A percentile compares a stretch with the other conserved stretches of the same genome.
Evolutionary conservation across 2,888 invertebrate genomes (phyloP).

Genomic region (Drosophila mimetica): DNA sequence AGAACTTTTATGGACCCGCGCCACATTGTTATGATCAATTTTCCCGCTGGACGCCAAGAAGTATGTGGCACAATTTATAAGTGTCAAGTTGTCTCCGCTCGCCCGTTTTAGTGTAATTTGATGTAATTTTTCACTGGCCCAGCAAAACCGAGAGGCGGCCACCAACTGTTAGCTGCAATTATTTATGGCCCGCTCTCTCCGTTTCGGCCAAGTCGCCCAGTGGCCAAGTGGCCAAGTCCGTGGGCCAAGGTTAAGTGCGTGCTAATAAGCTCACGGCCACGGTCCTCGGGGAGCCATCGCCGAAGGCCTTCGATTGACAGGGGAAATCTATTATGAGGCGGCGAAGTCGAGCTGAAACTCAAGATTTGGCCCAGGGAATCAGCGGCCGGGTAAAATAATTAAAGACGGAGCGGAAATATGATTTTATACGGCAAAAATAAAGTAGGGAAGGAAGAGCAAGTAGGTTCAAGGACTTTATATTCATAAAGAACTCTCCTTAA

Average conservation of each 20-base stretch:
- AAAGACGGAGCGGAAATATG: not conserved
- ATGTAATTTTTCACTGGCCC: slow-evolving; percentile 61
- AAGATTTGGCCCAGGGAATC: slow-evolving; percentile 10
- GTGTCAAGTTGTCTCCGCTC: slow-evolving; percentile 63
- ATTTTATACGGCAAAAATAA: not conserved
- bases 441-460: too few species aligned
- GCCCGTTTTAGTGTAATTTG: slow-evolving; percentile 58
- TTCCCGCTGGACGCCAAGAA: slow-evolving; percentile 54
- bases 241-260: slow-evolving; percentile 67
- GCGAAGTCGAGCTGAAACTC: slow-evolving; percentile 7
- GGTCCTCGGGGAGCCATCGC: slow-evolving; percentile 25
- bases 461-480: too few species aligned
- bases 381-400: slow-evolving; percentile 8
- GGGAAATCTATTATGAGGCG: slow-evolving; percentile 34
- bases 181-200: slow-evolving; percentile 61
- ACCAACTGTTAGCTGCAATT: slow-evolving; percentile 69
- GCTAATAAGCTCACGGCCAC: slow-evolving; percentile 66
- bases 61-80: slow-evolving; percentile 77
- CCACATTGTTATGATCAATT: slow-evolving; percentile 57
- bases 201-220: slow-evolving; percentile 44
- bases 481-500: too few species aligned
- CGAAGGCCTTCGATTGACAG: slow-evolving; percentile 36
- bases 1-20: slow-evolving; percentile 20
- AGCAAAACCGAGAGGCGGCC: slow-evolving; percentile 17
- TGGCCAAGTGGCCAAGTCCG: slow-evolving; percentile 44